phyloP scores from a whole-genome alignment of 2,113 vertebrate genomes.

The Australoheros scitulus region DNA sequence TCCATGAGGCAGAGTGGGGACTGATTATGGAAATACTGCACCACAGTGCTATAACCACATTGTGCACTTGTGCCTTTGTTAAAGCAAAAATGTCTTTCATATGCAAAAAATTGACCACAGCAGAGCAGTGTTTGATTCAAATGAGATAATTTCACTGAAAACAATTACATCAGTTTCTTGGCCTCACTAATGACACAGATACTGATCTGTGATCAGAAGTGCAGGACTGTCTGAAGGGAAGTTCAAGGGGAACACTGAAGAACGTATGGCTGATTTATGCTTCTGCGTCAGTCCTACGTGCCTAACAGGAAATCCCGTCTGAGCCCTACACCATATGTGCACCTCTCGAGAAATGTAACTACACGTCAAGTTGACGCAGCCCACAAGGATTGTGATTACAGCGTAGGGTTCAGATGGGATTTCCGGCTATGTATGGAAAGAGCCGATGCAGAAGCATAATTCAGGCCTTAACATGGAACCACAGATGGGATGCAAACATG shows the following conservation, averaged over 20 bases:
- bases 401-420: too few species aligned
- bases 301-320: too few species aligned
- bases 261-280: background rate
- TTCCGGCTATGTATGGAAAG: too few species aligned
- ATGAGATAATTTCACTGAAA: rapidly evolving
- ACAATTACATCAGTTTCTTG: background rate
- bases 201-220: background rate
- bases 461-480: background rate
- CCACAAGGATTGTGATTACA: too few species aligned
- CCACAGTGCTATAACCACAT: background rate
- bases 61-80: background rate
- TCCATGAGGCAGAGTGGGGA: background rate
- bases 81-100: background rate
- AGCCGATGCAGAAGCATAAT: too few species aligned
- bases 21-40: background rate
- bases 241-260: background rate
- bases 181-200: background rate
- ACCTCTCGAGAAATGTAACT: too few species aligned
- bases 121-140: background rate
- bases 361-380: too few species aligned
- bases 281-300: too few species aligned
- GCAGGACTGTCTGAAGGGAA: background rate
- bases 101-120: background rate
- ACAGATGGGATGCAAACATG: conserved; percentile 32
- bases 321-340: too few species aligned